A percentile compares a stretch with the other conserved stretches of the same genome.
Conservation (phyloP, 2,113 vertebrate genomes). For the Pollimyrus isidori region DNA sequence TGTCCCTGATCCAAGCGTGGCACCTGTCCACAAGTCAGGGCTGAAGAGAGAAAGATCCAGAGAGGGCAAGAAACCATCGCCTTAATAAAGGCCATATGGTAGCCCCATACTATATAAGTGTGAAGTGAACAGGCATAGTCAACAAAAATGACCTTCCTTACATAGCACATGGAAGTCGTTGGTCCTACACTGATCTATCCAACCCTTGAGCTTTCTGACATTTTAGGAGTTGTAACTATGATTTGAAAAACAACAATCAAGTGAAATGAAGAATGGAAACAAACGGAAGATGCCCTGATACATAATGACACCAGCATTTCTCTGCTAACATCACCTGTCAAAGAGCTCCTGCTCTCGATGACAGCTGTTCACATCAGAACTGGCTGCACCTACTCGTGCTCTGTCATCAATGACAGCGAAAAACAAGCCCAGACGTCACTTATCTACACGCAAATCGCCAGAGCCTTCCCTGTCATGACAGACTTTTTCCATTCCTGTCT, state of each 20-base stretch:
- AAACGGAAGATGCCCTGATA: neutral
- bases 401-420: neutral
- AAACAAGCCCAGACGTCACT: neutral
- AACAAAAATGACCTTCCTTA: neutral
- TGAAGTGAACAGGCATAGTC: neutral
- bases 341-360: neutral
- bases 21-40: neutral
- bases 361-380: neutral
- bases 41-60: neutral
- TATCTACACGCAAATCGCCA: neutral
- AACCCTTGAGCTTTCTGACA: neutral
- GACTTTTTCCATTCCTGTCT: constrained; percentile 17
- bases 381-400: neutral
- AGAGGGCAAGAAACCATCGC: neutral
- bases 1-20: neutral
- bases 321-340: neutral
- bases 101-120: neutral
- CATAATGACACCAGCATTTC: neutral
- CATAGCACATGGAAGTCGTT: neutral
- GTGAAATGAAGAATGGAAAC: neutral
- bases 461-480: neutral
- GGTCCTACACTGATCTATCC: neutral
- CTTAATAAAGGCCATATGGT: neutral
- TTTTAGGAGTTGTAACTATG: neutral
- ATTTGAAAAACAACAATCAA: neutral